A percentile compares a stretch with the other conserved stretches of the same genome.
phyloP scores from a whole-genome alignment of 1,140 invertebrate species.

The Listronotus oregonensis region DNA sequence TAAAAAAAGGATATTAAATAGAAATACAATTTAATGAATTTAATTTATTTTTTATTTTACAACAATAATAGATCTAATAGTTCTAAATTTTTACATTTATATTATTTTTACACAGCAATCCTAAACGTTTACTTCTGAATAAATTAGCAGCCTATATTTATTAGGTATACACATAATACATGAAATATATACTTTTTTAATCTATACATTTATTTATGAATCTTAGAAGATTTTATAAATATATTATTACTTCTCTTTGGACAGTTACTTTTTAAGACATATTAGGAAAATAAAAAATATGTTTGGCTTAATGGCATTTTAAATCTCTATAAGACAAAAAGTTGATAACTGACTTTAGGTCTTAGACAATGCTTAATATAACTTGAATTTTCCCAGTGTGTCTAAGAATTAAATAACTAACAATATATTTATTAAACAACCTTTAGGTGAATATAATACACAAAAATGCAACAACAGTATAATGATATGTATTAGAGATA shows the following conservation, averaged over 20 bases:
- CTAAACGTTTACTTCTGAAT: slow-evolving; percentile 24
- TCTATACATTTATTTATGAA: slow-evolving; percentile 1
- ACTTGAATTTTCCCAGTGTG: no score
- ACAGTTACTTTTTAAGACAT: no score
- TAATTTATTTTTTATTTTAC: slow-evolving; percentile 30
- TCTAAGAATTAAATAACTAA: no score
- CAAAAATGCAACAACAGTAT: slow-evolving; percentile 21
- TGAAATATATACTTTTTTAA: slow-evolving; percentile 7
- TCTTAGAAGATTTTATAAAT: no score
- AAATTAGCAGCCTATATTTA: slow-evolving; percentile 27
- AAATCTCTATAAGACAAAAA: no score
- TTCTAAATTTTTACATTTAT: slow-evolving; percentile 32
- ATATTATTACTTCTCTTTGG: no score
- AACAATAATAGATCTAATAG: slow-evolving; percentile 31
- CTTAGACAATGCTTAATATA: no score
- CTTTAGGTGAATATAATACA: neutral
- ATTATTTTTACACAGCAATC: slow-evolving; percentile 33
- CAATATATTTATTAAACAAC: no score
- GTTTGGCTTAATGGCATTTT: no score
- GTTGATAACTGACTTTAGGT: no score
- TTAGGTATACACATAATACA: slow-evolving; percentile 5
- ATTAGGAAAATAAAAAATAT: no score
- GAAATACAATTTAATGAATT: slow-evolving; percentile 23
- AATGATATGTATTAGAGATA: slow-evolving; percentile 34
- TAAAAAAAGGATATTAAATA: slow-evolving; percentile 8